These are phyloP conservation scores for Pachydiplax longipennis DNA, from an alignment of 2,888 invertebrate species.

Conservation along the genomic window DNA sequence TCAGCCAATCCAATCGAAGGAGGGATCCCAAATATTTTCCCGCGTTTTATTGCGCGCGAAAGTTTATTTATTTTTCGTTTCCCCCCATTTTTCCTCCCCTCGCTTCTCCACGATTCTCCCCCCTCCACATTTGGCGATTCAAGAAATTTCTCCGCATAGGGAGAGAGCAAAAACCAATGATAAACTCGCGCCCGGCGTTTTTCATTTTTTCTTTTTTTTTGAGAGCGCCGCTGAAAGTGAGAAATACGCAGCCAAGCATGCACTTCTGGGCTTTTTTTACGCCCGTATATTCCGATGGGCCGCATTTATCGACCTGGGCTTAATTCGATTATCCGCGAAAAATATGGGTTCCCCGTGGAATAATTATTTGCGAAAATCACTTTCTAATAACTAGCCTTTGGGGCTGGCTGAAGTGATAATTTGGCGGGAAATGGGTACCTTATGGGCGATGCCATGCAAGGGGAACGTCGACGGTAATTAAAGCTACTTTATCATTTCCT, in stretches of 20 bases:
- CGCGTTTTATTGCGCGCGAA: conserved; percentile 7
- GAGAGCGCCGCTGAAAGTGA: background rate
- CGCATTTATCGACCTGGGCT: background rate
- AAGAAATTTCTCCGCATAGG: background rate
- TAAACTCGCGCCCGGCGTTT: background rate
- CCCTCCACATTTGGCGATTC: background rate
- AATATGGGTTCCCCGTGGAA: background rate
- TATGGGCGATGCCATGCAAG: no score
- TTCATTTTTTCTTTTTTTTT: background rate
- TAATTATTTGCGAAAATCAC: background rate
- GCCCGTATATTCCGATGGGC: background rate
- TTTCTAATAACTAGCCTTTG: background rate
- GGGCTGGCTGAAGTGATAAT: no score
- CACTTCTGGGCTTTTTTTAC: background rate
- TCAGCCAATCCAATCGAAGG: conserved; percentile 19
- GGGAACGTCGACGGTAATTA: no score
- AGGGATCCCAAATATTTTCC: conserved; percentile 27
- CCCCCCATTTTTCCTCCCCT: background rate
- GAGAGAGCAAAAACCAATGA: background rate
- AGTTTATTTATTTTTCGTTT: conserved; percentile 11
- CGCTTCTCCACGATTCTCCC: background rate
- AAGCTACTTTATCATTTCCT: no score
- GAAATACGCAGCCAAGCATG: background rate
- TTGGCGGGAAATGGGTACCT: no score
- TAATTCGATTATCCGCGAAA: background rate